These are phyloP conservation scores for Melieria picta DNA, from an alignment of 2,888 invertebrate species.

Conservation along the genomic window DNA sequence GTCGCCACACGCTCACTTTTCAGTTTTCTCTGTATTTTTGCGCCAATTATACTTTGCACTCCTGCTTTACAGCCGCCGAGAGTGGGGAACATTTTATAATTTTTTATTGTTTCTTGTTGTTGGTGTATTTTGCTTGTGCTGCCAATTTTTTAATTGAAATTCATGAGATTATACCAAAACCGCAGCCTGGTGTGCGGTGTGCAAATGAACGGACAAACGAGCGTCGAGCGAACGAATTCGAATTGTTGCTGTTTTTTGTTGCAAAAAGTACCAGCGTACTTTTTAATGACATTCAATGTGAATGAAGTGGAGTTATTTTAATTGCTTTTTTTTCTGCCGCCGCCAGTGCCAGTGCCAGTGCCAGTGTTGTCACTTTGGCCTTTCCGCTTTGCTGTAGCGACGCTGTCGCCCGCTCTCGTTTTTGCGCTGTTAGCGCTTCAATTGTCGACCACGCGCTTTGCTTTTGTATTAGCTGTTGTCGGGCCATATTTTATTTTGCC, in stretches of 20 bases:
- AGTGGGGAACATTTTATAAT: slow-evolving; percentile 4
- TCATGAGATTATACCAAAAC: slow-evolving; percentile 30
- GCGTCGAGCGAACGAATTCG: neutral
- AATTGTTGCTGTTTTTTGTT: neutral
- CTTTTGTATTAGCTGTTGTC: too few relatives aligned
- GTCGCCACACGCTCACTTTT: neutral
- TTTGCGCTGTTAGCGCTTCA: too few relatives aligned
- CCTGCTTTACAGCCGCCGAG: slow-evolving; percentile 5
- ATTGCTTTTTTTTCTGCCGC: slow-evolving; percentile 24
- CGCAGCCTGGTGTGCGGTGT: slow-evolving; percentile 8
- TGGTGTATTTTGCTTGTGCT: slow-evolving; percentile 19
- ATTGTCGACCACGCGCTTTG: too few relatives aligned
- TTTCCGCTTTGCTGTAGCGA: too few relatives aligned
- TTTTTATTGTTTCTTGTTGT: slow-evolving; percentile 11
- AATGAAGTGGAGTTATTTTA: slow-evolving; percentile 31
- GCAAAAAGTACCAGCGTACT: neutral
- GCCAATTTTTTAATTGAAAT: slow-evolving; percentile 30
- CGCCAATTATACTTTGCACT: neutral
- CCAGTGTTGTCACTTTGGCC: neutral
- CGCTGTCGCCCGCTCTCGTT: too few relatives aligned
- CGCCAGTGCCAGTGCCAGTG: slow-evolving; percentile 6
- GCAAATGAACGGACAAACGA: neutral
- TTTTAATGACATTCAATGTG: slow-evolving; percentile 27
- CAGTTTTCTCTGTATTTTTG: neutral
- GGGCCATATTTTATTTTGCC: too few relatives aligned